Evolutionary conservation across 2,113 vertebrate genomes (phyloP).

Genomic region (Galbula dea): DNA sequence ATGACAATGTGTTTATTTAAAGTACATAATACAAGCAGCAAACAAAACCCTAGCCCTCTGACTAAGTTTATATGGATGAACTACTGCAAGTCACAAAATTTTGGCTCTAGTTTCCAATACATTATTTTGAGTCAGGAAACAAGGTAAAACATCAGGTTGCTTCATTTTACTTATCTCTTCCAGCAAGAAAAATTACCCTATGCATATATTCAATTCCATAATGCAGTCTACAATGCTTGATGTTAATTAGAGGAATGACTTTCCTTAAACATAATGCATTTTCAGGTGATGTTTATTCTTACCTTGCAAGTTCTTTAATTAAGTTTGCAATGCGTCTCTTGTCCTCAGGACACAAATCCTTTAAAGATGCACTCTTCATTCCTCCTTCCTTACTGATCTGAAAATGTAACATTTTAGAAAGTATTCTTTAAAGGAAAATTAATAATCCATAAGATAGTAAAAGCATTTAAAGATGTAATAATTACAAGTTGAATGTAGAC

Average conservation of each 20-base stretch:
- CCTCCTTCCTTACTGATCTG: slow-evolving; percentile 73
- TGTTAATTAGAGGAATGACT: slow-evolving; percentile 17
- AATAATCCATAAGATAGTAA: slow-evolving; percentile 35
- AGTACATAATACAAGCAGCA: not conserved
- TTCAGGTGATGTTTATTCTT: slow-evolving; percentile 50
- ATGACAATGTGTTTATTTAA: not conserved
- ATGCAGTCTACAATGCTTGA: not conserved
- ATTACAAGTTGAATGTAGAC: not conserved
- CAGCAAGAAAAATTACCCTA: not conserved
- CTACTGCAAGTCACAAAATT: not conserved
- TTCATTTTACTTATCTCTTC: not conserved
- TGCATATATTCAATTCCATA: not conserved
- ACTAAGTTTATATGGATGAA: not conserved
- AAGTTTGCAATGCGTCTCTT: slow-evolving; percentile 95
- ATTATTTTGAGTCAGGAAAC: not conserved
- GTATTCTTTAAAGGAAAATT: slow-evolving; percentile 28
- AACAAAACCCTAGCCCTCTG: not conserved
- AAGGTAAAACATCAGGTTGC: not conserved
- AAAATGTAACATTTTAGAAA: slow-evolving; percentile 51
- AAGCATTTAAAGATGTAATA: slow-evolving; percentile 16
- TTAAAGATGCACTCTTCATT: slow-evolving; percentile 82
- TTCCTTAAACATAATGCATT: slow-evolving; percentile 29
- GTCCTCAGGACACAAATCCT: slow-evolving; percentile 96
- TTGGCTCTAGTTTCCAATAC: not conserved
- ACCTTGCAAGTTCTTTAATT: slow-evolving; percentile 96